Evolutionary conservation across 2,113 vertebrate genomes (phyloP).

Genomic region (Eptatretus burgeri): DNA sequence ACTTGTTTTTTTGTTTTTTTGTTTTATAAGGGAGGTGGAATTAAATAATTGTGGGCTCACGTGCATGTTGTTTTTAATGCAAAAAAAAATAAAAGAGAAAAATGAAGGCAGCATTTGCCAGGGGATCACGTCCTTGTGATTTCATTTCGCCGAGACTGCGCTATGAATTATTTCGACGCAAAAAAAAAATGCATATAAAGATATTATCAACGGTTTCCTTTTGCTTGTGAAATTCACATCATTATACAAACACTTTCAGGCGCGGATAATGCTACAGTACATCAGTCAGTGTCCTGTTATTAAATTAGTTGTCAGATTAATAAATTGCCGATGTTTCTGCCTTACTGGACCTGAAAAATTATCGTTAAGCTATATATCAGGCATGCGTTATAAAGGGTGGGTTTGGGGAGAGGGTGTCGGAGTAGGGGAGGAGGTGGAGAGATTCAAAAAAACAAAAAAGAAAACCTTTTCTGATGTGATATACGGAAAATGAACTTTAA

Average conservation of each 20-base stretch:
- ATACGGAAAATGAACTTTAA: too few relatives aligned
- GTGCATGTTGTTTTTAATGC: too few relatives aligned
- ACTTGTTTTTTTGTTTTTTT: too few relatives aligned
- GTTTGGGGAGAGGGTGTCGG: too few relatives aligned
- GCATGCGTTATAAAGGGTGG: too few relatives aligned
- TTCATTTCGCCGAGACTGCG: background rate
- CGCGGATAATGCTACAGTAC: background rate
- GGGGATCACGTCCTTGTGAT: background rate
- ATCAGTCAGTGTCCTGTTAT: constrained; percentile 6
- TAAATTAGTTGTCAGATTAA: constrained; percentile 6
- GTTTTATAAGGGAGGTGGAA: too few relatives aligned
- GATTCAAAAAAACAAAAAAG: too few relatives aligned
- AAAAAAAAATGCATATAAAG: constrained; percentile 4
- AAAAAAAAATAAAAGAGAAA: too few relatives aligned
- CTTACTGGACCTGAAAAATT: constrained; percentile 5
- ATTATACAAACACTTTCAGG: constrained; percentile 3
- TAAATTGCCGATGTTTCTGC: constrained; percentile 3
- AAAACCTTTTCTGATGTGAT: too few relatives aligned
- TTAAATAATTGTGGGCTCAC: too few relatives aligned
- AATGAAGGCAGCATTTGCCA: too few relatives aligned
- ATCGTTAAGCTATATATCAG: background rate
- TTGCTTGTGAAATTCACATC: constrained; percentile 3
- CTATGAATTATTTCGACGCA: constrained; percentile 6
- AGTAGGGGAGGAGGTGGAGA: too few relatives aligned
- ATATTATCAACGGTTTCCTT: constrained; percentile 3